These are phyloP conservation scores for Leucozona laternaria DNA, from an alignment of 2,888 invertebrate species.

Conservation along the genomic window DNA sequence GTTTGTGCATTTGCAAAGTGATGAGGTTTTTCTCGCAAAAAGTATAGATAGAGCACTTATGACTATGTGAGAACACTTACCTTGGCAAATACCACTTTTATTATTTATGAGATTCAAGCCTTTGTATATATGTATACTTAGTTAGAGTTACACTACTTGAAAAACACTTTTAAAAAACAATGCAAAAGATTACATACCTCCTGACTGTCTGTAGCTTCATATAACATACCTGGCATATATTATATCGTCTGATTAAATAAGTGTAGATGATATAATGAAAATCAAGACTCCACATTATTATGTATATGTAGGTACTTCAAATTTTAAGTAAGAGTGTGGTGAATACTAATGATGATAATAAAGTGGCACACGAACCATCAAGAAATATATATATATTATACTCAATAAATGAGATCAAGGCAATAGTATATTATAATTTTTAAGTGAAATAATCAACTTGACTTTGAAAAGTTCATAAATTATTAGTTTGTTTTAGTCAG, in stretches of 20 bases:
- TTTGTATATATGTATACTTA: too few relatives aligned
- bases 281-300: background rate
- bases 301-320: background rate
- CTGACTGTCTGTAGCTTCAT: background rate
- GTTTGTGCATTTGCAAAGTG: slow-evolving; percentile 2
- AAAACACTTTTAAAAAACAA: background rate
- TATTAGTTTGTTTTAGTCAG: too few relatives aligned
- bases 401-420: background rate
- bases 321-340: background rate
- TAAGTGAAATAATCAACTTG: background rate
- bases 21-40: background rate
- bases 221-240: background rate
- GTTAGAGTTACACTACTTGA: background rate
- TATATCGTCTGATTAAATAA: background rate
- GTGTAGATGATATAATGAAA: background rate
- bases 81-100: slow-evolving; percentile 47
- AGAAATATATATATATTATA: background rate
- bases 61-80: slow-evolving; percentile 37
- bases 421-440: background rate
- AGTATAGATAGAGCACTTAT: slow-evolving; percentile 2
- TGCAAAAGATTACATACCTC: background rate
- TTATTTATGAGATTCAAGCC: slow-evolving; percentile 33
- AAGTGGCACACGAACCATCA: background rate
- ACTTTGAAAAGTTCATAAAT: background rate
- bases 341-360: slow-evolving; percentile 8